Evolutionary conservation across 2,888 invertebrate genomes (phyloP).

Genomic region (Uropetala carovei): DNA sequence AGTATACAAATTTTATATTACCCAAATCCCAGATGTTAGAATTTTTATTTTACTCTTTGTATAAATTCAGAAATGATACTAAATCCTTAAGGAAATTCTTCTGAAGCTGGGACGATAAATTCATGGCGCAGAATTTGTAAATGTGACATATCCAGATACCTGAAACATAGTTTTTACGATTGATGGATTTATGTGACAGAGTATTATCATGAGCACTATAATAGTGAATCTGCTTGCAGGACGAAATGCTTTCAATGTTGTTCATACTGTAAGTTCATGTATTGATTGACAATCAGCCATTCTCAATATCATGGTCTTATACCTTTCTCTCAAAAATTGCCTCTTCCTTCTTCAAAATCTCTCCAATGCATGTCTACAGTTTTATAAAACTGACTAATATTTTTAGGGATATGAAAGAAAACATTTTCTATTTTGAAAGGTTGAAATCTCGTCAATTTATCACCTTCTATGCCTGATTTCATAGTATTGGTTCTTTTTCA

Average conservation of each 20-base stretch:
- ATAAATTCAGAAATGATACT: background rate
- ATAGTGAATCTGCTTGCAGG: background rate
- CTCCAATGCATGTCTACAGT: background rate
- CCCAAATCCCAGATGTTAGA: background rate
- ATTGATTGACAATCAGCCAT: constrained; percentile 56
- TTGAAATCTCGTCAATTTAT: background rate
- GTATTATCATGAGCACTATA: background rate
- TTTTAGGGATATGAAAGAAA: background rate
- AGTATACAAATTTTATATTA: constrained; percentile 19
- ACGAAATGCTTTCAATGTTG: constrained; percentile 11
- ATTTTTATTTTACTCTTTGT: constrained; percentile 28
- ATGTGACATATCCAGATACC: constrained; percentile 53
- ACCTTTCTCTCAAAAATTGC: background rate
- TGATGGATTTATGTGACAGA: constrained; percentile 28
- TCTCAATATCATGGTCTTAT: background rate
- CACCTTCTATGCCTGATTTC: no score
- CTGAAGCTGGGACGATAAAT: background rate
- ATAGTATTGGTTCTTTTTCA: no score
- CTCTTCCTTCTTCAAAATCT: background rate
- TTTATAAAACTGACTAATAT: background rate
- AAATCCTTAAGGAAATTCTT: background rate
- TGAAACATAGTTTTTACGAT: constrained; percentile 37
- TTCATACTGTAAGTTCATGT: constrained; percentile 12
- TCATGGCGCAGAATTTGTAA: constrained; percentile 19
- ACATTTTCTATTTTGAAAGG: background rate